phyloP scores from a whole-genome alignment of 1,140 invertebrate species.

The Eriosoma lanigerum region DNA sequence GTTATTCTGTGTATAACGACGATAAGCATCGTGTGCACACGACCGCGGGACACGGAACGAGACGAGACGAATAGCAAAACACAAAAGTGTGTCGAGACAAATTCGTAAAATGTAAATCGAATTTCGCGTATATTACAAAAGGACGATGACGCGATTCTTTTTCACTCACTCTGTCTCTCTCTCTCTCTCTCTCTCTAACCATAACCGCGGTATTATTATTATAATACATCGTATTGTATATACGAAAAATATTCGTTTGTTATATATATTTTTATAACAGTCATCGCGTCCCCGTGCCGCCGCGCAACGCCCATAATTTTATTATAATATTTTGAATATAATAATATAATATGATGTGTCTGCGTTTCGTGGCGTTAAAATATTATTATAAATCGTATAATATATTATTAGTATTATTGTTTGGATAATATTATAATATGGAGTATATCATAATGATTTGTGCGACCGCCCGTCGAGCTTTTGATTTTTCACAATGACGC shows the following conservation, averaged over 20 bases:
- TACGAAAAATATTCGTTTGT: not conserved
- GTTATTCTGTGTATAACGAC: not conserved
- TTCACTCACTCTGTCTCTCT: too few relatives aligned
- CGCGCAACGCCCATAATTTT: not conserved
- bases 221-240: too few relatives aligned
- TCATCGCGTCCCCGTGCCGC: not conserved
- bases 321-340: not conserved
- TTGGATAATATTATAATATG: not conserved
- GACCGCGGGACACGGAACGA: conserved; percentile 38
- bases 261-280: not conserved
- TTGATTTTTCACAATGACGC: not conserved
- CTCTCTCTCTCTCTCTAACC: too few relatives aligned
- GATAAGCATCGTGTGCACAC: conserved; percentile 44
- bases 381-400: not conserved
- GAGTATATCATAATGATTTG: not conserved
- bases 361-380: too few relatives aligned
- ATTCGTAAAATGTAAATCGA: conserved; percentile 39
- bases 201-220: too few relatives aligned
- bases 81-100: conserved; percentile 24
- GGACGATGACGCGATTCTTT: not conserved
- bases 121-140: not conserved
- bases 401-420: not conserved
- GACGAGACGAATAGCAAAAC: not conserved
- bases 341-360: not conserved
- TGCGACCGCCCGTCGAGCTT: conserved; percentile 15